Evolutionary conservation across 1,140 invertebrate genomes (phyloP), one percentile per base, ranked within the genome.

Genomic region (Caenorhabditis tropicalis): DNA sequence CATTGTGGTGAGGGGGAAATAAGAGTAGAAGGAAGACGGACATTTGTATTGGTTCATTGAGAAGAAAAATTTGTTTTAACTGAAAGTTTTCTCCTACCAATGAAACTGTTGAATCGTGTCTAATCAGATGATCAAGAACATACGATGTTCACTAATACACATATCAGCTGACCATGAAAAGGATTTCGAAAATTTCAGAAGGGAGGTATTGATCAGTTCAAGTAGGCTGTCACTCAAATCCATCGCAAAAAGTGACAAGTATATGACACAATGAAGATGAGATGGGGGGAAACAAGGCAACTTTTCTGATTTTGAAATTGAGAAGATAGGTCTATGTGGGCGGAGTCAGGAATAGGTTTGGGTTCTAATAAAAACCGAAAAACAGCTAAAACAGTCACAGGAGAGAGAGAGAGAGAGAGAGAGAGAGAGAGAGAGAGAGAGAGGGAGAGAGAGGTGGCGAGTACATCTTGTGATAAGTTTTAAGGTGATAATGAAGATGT

Each of bases 391-490:
- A 43, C 21, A 16, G 43, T 27, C 19, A 4, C 24, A 65, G 24
- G 33, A 65, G 24, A 58, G 53, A 29, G 53, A 29, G 16, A 51
- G 12, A 1, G 49, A 29, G 56, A 46, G 9, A 21, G 49, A n/a
- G n/a, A 19, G 10, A 56, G 21, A 1, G 53, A 27, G 31, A 51
- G 15, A 29, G 5, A 43, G 39, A 43, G 39, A 19, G 10, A 56
- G 21, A 1, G 53, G 16, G 31, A 51, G 15, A 29, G 5, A 43
- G 39, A 43, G 39, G 5, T 5, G 53, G 19, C 19, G n/a, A 36
- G 65, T 74, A 74, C 36, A 74, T 74, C 65, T 74, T 74, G 65
- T 74, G 65, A 74, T 46, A 46, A 74, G 21, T 65, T 27, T n/a
- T 6, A 27, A 5, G 53, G 29, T 74, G 65, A 74, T 74, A 74